Base-by-base conservation (phyloP, 2,888 invertebrate species). In the Spodoptera exigua region DNA sequence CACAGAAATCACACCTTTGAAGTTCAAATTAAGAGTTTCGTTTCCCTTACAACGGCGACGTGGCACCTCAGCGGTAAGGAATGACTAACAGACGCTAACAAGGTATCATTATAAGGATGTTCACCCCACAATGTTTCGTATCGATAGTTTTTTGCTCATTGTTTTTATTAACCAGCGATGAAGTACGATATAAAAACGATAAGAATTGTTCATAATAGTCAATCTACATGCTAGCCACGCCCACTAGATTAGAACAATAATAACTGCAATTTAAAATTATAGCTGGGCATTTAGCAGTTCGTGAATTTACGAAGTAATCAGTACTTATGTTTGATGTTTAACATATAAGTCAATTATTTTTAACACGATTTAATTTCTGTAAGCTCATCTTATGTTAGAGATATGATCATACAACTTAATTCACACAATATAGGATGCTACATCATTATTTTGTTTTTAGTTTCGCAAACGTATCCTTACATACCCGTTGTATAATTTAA, bases 11-110 rank as follows among this genome's bases (percentile, higher is more conserved):
- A 92, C 92, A 92, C 92, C 91, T 91, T 91, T 87, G 85, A 87
- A 84, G 86, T 85, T 86, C 82, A 85, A 91, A 90, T 92, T 90
- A 88, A 90, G 86, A 86, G 87, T 86, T 87, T 88, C 86, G 82
- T 87, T 90, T 87, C 86, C 87, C 84, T 86, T 83, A 80, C 80
- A 59, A 75, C 70, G 80, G 78, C 27, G 27, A 27, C 27, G 27
- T 27, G 27, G 27, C 81, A 80, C 83, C 81, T 78, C 79, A 78
- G 81, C 76, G 80, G 80, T 71, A 71, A 76, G 82, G 86, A 89
- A 89, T 89, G 89, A 89, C 88, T 90, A 89, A 90, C 89, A 88
- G 84, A 82, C 87, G 87, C 89, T 93, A 93, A 93, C 93, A 93
- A 93, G 93, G 80, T 83, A 81, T 86, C 87, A 86, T 92, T 91